Percentiles rank a stretch among this genome's conserved stretches.
Evolutionary conservation across 2,797 vertebrate genomes (phyloP).

Genomic region (Acridotheres tristis): DNA sequence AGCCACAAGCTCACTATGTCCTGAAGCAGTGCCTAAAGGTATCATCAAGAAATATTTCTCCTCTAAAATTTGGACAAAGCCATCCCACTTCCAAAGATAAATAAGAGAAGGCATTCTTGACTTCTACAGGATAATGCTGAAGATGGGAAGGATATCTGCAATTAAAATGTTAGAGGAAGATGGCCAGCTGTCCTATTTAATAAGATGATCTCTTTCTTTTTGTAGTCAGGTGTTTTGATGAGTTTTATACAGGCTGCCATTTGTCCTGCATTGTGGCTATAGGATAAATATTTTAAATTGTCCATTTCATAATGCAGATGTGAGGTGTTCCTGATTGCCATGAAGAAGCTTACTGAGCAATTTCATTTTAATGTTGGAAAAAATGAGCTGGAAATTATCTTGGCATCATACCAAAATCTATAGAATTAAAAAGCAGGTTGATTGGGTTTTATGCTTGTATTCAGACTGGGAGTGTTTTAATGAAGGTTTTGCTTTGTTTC

Average conservation of each 20-base stretch:
- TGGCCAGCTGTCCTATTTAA: background rate
- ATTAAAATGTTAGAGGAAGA: background rate
- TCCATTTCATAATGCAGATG: background rate
- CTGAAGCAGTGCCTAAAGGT: background rate
- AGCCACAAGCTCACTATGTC: background rate
- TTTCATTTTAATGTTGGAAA: slow-evolving; percentile 15
- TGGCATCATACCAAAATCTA: slow-evolving; percentile 13
- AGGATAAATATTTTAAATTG: background rate
- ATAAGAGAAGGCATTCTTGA: background rate
- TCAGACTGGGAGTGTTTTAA: background rate
- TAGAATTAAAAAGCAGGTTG: slow-evolving; percentile 23
- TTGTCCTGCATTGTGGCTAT: background rate
- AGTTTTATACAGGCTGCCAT: background rate
- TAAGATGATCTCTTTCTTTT: background rate
- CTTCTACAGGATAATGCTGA: background rate
- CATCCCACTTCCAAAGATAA: background rate
- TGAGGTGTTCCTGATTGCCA: background rate
- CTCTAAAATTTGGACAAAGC: background rate
- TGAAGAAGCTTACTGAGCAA: background rate
- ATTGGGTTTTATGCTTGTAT: background rate
- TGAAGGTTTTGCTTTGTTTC: background rate
- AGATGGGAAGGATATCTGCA: background rate
- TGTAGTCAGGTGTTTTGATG: background rate
- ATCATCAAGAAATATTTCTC: background rate
- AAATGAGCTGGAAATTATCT: slow-evolving; percentile 26